Conservation (phyloP, 2,797 vertebrate species). For the Rachycentron canadum region DNA sequence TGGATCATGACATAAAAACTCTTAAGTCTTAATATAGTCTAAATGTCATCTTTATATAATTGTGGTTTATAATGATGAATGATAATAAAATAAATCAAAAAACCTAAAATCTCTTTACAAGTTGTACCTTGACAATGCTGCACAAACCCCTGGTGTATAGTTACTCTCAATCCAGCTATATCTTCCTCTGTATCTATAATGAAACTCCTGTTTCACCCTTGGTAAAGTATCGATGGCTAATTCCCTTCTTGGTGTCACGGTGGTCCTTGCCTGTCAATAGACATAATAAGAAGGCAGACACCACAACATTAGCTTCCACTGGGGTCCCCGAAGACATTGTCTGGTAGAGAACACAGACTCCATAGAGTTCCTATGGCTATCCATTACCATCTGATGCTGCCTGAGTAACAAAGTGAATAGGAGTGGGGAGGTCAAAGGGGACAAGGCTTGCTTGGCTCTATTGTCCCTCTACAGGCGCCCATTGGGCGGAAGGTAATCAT, state of each 20-base stretch:
- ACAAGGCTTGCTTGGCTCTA: slow-evolving; percentile 65
- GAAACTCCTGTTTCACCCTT: slow-evolving; percentile 67
- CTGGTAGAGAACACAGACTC: slow-evolving; percentile 74
- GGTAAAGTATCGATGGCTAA: slow-evolving; percentile 56
- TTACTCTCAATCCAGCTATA: slow-evolving; percentile 36
- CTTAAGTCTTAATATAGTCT: no score
- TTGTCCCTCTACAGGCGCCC: slow-evolving; percentile 62
- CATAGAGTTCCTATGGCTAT: slow-evolving; percentile 73
- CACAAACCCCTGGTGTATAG: slow-evolving; percentile 3
- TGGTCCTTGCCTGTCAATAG: slow-evolving; percentile 70
- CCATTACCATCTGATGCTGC: slow-evolving; percentile 79
- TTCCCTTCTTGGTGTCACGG: slow-evolving; percentile 60
- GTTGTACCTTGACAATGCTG: neutral
- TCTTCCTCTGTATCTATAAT: slow-evolving; percentile 55
- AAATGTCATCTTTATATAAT: neutral
- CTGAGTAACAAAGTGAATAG: slow-evolving; percentile 72
- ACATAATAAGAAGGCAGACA: slow-evolving; percentile 69
- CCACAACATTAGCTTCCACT: slow-evolving; percentile 65
- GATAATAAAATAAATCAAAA: neutral
- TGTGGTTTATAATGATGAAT: neutral
- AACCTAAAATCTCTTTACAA: slow-evolving; percentile 1
- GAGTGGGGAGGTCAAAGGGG: slow-evolving; percentile 75
- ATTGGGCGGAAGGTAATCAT: slow-evolving; percentile 62
- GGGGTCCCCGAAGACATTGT: slow-evolving; percentile 66
- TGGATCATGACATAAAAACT: no score